These are phyloP conservation scores for Heliconius hewitsoni DNA, from an alignment of 1,140 invertebrate genomes.

Conservation along the genomic window DNA sequence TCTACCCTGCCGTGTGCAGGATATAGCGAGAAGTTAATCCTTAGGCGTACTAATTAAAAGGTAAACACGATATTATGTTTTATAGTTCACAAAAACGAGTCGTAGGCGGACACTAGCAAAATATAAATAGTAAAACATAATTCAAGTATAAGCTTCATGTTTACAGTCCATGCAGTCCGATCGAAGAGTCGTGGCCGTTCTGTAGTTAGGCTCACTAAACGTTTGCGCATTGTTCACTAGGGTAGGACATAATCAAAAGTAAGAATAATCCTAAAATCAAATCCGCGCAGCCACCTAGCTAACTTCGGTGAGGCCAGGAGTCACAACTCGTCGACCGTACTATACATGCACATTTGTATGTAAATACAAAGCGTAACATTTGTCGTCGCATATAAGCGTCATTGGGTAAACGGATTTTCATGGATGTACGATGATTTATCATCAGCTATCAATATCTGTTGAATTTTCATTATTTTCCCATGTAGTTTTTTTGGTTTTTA, in stretches of 20 bases:
- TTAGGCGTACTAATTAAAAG: too few species aligned
- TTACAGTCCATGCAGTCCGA: neutral
- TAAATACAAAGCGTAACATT: neutral
- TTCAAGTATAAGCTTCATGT: neutral
- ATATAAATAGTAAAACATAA: neutral
- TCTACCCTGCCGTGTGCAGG: too few species aligned
- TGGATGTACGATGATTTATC: conserved; percentile 3
- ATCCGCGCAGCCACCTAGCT: too few species aligned
- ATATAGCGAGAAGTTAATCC: too few species aligned
- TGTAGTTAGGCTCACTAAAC: too few species aligned
- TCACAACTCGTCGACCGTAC: too few species aligned
- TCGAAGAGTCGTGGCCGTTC: neutral
- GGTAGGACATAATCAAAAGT: too few species aligned
- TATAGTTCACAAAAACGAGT: too few species aligned
- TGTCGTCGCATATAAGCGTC: neutral
- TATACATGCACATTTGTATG: neutral
- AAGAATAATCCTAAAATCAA: too few species aligned
- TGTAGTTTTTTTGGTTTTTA: neutral
- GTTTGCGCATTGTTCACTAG: too few species aligned
- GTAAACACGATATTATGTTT: too few species aligned
- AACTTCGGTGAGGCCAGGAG: too few species aligned
- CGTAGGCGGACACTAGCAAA: neutral
- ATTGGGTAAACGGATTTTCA: conserved; percentile 1
- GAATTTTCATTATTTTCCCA: neutral
- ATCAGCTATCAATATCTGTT: conserved; percentile 3